phyloP scores from a whole-genome alignment of 2,113 vertebrate genomes.

The Myotis yumanensis region DNA sequence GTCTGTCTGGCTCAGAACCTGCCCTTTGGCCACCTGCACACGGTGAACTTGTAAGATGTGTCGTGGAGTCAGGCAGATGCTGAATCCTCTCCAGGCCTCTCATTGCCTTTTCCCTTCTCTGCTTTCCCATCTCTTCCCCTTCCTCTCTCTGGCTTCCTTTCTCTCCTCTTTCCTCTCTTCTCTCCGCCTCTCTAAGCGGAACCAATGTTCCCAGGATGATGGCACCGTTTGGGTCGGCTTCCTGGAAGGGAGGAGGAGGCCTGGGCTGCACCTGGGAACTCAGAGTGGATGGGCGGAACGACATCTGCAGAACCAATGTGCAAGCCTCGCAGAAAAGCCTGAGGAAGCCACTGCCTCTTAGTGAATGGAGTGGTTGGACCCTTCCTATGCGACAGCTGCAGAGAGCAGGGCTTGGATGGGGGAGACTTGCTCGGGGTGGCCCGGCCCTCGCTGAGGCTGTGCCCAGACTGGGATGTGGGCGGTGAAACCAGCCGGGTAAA shows the following conservation, averaged over 20 bases:
- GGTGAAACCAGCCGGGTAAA: neutral
- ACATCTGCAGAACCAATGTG: neutral
- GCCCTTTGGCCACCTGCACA: neutral
- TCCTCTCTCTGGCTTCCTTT: neutral
- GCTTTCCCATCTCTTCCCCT: neutral
- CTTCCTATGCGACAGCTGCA: neutral
- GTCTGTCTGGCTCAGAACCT: neutral
- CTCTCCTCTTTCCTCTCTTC: neutral
- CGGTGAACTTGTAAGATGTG: neutral
- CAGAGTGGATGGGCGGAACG: neutral
- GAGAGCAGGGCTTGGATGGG: neutral
- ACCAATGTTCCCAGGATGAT: neutral
- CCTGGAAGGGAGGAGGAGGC: neutral
- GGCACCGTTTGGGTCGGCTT: neutral
- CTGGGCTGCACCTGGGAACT: neutral
- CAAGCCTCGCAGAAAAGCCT: neutral
- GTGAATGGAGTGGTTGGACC: neutral
- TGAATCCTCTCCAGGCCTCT: neutral
- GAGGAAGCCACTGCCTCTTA: neutral
- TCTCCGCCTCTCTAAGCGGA: neutral
- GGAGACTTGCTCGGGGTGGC: neutral
- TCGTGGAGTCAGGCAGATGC: fast-evolving
- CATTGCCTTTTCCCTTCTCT: neutral
- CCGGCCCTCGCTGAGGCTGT: neutral
- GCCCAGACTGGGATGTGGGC: neutral